Conservation (phyloP, 2,888 invertebrate species). For the Allacma fusca region DNA sequence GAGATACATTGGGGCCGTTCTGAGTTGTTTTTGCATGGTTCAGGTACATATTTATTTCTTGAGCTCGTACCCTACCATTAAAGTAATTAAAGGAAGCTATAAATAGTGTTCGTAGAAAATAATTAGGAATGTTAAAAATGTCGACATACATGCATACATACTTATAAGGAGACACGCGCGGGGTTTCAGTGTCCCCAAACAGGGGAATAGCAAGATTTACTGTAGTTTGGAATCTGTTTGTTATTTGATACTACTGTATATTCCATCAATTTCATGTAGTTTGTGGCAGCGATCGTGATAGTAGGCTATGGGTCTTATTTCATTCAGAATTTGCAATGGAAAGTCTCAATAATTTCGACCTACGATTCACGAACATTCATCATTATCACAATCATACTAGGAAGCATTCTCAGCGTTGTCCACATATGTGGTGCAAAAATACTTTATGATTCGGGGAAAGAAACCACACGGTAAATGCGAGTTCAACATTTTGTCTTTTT, state of each 20-base stretch:
- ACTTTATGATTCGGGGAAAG: conserved; percentile 37
- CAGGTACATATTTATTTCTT: conserved; percentile 29
- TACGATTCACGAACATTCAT: conserved; percentile 5
- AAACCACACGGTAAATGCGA: conserved; percentile 25
- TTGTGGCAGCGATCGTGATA: conserved; percentile 1
- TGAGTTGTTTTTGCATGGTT: background rate
- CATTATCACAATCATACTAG: conserved; percentile 12
- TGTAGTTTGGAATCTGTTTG: no score
- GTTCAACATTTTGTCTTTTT: background rate
- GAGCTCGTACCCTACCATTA: background rate
- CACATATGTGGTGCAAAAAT: conserved; percentile 30
- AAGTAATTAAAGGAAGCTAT: no score
- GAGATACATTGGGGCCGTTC: conserved; percentile 14
- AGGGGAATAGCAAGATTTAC: no score
- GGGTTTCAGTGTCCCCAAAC: no score
- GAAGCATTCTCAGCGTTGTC: background rate
- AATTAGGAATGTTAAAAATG: no score
- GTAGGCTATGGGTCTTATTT: conserved; percentile 17
- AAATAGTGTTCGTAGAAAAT: no score
- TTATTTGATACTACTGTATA: no score
- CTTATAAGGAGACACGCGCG: no score
- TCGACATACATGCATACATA: no score
- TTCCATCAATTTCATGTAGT: background rate
- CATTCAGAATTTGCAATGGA: conserved; percentile 32
- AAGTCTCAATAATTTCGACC: background rate